phyloP scores from a whole-genome alignment of 2,888 invertebrate genomes.

The Metalampra italica region DNA sequence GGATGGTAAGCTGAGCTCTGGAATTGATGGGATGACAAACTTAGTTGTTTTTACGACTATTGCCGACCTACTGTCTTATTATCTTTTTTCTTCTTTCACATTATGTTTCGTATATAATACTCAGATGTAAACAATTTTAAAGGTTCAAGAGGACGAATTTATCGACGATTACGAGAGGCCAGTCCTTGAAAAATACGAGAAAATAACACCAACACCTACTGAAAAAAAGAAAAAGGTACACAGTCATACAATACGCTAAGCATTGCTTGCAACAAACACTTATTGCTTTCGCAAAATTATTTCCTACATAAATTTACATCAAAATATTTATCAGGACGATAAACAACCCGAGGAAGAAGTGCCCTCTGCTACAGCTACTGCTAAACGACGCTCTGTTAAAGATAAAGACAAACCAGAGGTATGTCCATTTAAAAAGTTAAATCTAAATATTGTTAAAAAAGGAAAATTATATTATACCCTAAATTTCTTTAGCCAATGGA shows the following conservation, averaged over 20 bases:
- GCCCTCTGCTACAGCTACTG: constrained; percentile 56
- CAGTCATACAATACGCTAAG: constrained; percentile 13
- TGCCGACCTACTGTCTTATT: background rate
- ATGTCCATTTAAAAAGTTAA: constrained; percentile 8
- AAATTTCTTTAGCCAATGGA: constrained; percentile 59
- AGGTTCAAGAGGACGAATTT: constrained; percentile 69
- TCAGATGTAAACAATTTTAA: constrained; percentile 38
- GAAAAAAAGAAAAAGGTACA: constrained; percentile 76
- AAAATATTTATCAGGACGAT: constrained; percentile 26
- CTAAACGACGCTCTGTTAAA: constrained; percentile 65
- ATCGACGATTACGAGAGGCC: constrained; percentile 87
- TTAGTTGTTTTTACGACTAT: no score
- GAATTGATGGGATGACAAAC: background rate
- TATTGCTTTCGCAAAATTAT: constrained; percentile 10
- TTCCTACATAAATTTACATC: background rate
- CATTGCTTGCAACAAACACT: constrained; percentile 5
- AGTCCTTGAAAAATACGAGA: constrained; percentile 84
- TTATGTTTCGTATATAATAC: constrained; percentile 9
- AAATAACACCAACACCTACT: constrained; percentile 69
- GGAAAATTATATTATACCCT: background rate
- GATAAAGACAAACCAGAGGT: constrained; percentile 69
- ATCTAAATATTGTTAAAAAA: background rate
- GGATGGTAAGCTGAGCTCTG: background rate
- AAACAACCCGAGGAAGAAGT: constrained; percentile 44
- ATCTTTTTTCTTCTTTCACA: constrained; percentile 6